These are phyloP conservation scores for Actinernus sp. DNA, from an alignment of 92 coral and sea anemone species.

Conservation along the genomic window DNA sequence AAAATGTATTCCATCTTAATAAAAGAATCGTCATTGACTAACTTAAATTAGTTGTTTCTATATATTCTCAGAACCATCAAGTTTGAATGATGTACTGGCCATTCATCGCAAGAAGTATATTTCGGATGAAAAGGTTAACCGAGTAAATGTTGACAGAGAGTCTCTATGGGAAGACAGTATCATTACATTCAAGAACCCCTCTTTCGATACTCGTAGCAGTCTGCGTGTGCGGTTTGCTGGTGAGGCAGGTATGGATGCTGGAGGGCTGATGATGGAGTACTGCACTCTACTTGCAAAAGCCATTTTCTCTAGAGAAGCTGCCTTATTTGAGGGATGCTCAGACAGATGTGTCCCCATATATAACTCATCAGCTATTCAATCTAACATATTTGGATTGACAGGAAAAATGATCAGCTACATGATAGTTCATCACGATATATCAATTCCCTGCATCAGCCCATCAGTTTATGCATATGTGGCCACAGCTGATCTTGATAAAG, in stretches of 20 bases:
- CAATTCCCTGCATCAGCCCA: slow-evolving; percentile 55
- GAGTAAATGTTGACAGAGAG: no score
- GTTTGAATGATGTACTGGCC: no score
- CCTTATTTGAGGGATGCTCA: slow-evolving; percentile 61
- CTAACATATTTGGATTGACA: slow-evolving; percentile 44
- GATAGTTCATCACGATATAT: slow-evolving; percentile 47
- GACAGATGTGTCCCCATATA: slow-evolving; percentile 53
- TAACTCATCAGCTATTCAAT: slow-evolving; percentile 39
- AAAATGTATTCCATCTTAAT: no score
- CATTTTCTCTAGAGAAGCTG: slow-evolving; percentile 50
- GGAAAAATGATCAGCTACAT: slow-evolving; percentile 64
- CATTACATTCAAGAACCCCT: no score
- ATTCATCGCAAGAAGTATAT: no score
- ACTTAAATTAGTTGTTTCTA: no score
- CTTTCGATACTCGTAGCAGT: no score
- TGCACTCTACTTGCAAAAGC: slow-evolving; percentile 38
- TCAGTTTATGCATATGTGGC: slow-evolving; percentile 51
- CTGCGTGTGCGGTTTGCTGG: no score
- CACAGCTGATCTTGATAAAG: slow-evolving; percentile 27
- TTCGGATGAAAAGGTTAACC: no score
- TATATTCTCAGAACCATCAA: no score
- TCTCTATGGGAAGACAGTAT: no score
- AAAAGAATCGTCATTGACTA: no score
- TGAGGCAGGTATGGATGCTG: slow-evolving; percentile 68
- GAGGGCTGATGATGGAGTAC: slow-evolving; percentile 53